Evolutionary conservation across 1,140 invertebrate genomes (phyloP).

Genomic region (Nephila pilipes): DNA sequence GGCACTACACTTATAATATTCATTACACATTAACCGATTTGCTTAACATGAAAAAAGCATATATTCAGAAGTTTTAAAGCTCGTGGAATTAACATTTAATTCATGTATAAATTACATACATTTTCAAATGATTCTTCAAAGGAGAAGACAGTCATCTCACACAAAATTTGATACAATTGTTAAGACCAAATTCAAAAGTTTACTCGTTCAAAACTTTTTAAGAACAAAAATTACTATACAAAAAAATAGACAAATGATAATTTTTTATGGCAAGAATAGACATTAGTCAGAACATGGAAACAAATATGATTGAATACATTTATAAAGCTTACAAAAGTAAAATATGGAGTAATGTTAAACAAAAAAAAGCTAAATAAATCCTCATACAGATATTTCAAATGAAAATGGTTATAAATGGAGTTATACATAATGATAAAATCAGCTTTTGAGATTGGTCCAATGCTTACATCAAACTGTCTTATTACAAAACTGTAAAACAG

Average conservation of each 20-base stretch:
- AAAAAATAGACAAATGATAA: no score
- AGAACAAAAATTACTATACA: neutral
- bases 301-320: neutral
- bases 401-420: neutral
- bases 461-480: neutral
- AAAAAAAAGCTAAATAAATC: neutral
- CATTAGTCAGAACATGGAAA: neutral
- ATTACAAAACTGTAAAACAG: neutral
- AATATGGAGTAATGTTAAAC: neutral
- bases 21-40: neutral
- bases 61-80: neutral
- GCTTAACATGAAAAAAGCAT: neutral
- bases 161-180: neutral
- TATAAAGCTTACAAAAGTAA: neutral
- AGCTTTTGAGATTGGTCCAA: constrained; percentile 37
- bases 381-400: neutral
- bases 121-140: neutral
- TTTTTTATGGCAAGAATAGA: neutral
- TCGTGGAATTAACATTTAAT: neutral
- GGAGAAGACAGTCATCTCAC: neutral
- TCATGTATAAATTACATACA: neutral
- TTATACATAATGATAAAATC: neutral
- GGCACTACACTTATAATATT: neutral
- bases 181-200: neutral
- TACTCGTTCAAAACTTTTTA: neutral